A percentile compares a stretch with the other conserved stretches of the same genome.
phyloP scores from a whole-genome alignment of 2,797 vertebrate species.

The Eurystomus glaucurus region DNA sequence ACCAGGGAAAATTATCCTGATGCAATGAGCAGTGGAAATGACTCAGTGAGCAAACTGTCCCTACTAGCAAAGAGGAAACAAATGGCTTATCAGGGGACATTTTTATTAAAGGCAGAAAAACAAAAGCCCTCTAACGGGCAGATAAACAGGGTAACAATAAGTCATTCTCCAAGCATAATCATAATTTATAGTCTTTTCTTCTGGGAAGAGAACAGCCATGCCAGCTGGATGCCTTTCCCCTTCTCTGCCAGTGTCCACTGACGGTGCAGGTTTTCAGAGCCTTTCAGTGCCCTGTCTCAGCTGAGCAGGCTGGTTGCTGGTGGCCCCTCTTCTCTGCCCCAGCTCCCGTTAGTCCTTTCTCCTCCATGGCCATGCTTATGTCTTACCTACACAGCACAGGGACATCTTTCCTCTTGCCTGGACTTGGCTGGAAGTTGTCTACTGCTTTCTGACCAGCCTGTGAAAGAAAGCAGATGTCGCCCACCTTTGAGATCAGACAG shows the following conservation, averaged over 20 bases:
- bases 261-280: fast-evolving
- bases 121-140: neutral
- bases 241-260: fast-evolving
- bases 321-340: neutral
- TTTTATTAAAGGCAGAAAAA: neutral
- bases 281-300: fast-evolving
- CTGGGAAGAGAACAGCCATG: neutral
- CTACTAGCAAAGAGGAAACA: neutral
- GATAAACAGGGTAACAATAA: neutral
- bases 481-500: neutral
- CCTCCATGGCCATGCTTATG: fast-evolving
- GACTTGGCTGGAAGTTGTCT: fast-evolving
- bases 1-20: neutral
- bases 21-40: neutral
- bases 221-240: neutral
- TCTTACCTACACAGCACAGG: neutral
- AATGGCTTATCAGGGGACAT: neutral
- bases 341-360: neutral
- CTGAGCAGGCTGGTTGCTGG: neutral
- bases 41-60: neutral
- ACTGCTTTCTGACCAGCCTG: neutral
- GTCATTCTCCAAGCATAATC: neutral
- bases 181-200: neutral
- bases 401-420: neutral
- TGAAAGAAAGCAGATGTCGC: neutral